Percentiles rank a stretch among this genome's conserved stretches.
Conservation (phyloP, 2,888 invertebrate species). For the Chydorus sphaericus region DNA sequence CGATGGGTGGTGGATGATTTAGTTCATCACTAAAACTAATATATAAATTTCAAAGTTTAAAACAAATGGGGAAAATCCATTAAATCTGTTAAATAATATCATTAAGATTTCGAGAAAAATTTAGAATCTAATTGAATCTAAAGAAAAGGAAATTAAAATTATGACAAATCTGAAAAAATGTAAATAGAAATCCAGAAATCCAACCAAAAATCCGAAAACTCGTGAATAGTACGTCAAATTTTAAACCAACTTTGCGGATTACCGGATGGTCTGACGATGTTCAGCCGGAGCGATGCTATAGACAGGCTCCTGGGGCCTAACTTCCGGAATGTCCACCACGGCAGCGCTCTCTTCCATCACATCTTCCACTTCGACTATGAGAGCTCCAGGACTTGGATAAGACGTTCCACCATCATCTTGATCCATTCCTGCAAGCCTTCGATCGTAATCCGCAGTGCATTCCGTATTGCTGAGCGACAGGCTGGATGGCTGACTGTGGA, state of each 20-base stretch:
- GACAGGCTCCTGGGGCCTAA: conserved; percentile 51
- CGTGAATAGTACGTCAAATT: too few relatives aligned
- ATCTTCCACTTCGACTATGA: conserved; percentile 65
- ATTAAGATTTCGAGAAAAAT: too few relatives aligned
- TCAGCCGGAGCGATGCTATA: conserved; percentile 51
- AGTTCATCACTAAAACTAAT: not conserved
- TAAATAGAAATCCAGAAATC: too few relatives aligned
- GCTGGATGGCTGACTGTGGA: conserved; percentile 41
- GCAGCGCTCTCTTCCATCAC: conserved; percentile 57
- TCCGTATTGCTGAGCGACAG: conserved; percentile 47
- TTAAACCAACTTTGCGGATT: too few relatives aligned
- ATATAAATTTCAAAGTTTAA: not conserved
- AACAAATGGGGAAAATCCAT: too few relatives aligned
- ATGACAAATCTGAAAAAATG: too few relatives aligned
- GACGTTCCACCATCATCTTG: conserved; percentile 30
- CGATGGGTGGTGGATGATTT: conserved; percentile 3
- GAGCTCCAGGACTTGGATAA: conserved; percentile 42
- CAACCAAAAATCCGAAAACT: too few relatives aligned
- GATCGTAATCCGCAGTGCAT: conserved; percentile 40
- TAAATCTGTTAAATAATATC: too few relatives aligned
- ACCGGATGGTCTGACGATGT: conserved; percentile 25
- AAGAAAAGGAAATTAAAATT: too few relatives aligned
- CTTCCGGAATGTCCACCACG: conserved; percentile 44
- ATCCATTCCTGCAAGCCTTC: conserved; percentile 27
- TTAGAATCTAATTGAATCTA: too few relatives aligned